Percentiles rank a stretch among this genome's conserved stretches.
Conservation (phyloP, 1,140 invertebrate species). For the Drosophila orosa region DNA sequence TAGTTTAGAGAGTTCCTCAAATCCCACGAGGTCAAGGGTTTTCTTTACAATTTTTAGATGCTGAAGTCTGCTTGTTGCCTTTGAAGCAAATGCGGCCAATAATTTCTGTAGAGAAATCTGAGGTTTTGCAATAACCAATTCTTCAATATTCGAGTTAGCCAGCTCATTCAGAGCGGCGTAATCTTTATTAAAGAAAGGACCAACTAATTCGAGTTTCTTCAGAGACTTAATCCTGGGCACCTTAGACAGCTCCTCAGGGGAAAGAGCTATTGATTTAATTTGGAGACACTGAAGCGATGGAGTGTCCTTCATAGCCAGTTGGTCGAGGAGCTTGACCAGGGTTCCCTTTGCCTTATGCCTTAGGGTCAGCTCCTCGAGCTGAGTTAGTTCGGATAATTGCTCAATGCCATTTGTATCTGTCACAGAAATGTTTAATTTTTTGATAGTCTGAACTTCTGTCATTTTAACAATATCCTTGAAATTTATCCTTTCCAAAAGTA, state of each 20-base stretch:
- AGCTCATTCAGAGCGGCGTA: background rate
- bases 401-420: background rate
- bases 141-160: constrained; percentile 4
- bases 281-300: background rate
- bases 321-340: background rate
- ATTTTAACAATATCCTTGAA: background rate
- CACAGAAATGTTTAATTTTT: background rate
- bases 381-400: background rate
- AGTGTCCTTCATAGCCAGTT: background rate
- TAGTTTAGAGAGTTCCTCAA: background rate
- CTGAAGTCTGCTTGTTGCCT: background rate
- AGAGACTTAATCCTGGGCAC: background rate
- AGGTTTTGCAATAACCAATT: background rate
- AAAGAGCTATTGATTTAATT: background rate
- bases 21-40: background rate
- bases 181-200: background rate
- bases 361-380: background rate
- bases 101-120: background rate
- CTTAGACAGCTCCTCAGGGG: background rate
- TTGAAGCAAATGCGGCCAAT: background rate
- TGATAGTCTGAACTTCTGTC: background rate
- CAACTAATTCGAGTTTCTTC: background rate
- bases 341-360: background rate
- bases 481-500: background rate
- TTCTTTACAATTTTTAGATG: background rate